phyloP scores from a whole-genome alignment of 2,113 vertebrate genomes.

The Sterrhoptilus dennistouni region DNA sequence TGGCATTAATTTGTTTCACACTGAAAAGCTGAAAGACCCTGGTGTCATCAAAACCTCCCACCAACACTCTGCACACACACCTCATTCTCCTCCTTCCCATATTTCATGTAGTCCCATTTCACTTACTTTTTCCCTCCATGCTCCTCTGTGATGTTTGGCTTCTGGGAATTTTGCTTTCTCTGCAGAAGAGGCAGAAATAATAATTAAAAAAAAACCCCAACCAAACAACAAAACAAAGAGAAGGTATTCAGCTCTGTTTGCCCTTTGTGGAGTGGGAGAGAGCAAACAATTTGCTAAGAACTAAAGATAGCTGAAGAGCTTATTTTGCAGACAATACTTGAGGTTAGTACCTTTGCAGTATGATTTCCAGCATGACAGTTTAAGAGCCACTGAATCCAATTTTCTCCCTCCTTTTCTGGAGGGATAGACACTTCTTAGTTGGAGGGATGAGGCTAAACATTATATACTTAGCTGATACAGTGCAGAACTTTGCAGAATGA shows the following conservation, averaged over 20 bases:
- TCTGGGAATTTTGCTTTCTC: not conserved
- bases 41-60: not conserved
- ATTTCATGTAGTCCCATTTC: not conserved
- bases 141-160: not conserved
- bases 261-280: not conserved
- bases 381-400: not conserved
- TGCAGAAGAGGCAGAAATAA: not conserved
- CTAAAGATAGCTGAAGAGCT: not conserved
- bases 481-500: not conserved
- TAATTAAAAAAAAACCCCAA: not conserved
- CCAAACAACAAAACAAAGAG: not conserved
- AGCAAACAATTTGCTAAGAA: not conserved
- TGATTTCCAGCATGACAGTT: fast-evolving
- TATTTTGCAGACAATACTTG: not conserved
- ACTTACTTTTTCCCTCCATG: not conserved
- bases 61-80: not conserved
- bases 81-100: not conserved
- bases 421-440: not conserved
- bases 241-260: not conserved
- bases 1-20: not conserved
- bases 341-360: not conserved
- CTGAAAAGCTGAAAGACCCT: not conserved
- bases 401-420: not conserved
- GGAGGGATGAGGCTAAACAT: not conserved
- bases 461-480: not conserved